Conservation (phyloP, 2,113 vertebrate genomes). For the Percopsis transmontana region DNA sequence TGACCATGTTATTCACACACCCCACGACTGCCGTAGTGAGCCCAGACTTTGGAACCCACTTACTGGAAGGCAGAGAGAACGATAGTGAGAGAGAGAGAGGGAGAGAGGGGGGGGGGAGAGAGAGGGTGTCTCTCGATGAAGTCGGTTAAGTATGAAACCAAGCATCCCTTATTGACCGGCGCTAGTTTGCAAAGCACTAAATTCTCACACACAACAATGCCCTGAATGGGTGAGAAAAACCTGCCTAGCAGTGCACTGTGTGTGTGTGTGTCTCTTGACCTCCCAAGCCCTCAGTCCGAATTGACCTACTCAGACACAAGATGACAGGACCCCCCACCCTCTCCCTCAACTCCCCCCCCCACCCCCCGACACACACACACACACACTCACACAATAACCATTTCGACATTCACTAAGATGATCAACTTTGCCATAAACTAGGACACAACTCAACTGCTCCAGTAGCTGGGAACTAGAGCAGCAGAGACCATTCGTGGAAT, state of each 20-base stretch:
- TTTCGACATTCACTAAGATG: too few species aligned
- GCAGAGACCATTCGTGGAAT: too few species aligned
- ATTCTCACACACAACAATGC: constrained; percentile 76
- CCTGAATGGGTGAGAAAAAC: constrained; percentile 68
- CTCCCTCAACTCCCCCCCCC: background rate
- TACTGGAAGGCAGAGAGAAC: background rate
- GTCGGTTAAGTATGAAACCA: constrained; percentile 55
- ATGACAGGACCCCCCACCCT: constrained; percentile 75
- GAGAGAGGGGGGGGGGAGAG: background rate
- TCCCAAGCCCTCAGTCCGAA: constrained; percentile 57
- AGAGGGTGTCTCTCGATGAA: constrained; percentile 58
- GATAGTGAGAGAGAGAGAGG: background rate
- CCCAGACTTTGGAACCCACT: background rate
- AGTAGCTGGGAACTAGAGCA: too few species aligned
- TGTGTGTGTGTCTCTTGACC: constrained; percentile 69
- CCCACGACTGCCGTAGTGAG: background rate
- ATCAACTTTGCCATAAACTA: too few species aligned
- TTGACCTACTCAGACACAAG: constrained; percentile 59
- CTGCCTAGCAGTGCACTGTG: constrained; percentile 31
- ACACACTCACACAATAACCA: background rate
- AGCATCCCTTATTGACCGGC: constrained; percentile 49
- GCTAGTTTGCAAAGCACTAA: constrained; percentile 73
- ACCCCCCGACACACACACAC: constrained; percentile 26
- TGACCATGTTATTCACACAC: background rate
- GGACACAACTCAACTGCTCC: too few species aligned